phyloP scores from a whole-genome alignment of 2,113 vertebrate genomes.

The Crypturellus undulatus region DNA sequence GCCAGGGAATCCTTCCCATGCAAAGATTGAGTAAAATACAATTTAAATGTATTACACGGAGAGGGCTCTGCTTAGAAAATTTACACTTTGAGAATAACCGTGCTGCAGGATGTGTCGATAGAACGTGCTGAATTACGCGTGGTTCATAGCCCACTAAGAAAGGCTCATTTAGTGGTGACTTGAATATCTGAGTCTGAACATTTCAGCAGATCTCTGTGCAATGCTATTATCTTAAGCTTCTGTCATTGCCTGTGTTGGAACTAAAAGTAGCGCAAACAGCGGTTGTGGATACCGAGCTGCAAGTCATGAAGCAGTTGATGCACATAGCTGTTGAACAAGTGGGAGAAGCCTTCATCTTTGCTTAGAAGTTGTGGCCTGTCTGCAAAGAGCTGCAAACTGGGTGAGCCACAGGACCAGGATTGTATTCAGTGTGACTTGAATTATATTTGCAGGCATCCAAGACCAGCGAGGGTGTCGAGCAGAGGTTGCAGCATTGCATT shows the following conservation, averaged over 20 bases:
- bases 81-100: background rate
- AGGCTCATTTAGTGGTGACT: background rate
- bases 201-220: background rate
- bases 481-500: background rate
- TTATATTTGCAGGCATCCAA: background rate
- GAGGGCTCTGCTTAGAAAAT: background rate
- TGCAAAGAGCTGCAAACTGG: background rate
- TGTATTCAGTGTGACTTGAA: background rate
- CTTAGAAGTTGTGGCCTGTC: background rate
- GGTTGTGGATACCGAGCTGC: constrained; percentile 4
- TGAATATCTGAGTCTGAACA: background rate
- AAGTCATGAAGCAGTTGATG: constrained; percentile 26
- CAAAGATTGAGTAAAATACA: background rate
- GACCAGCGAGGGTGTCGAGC: background rate
- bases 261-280: background rate
- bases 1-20: background rate
- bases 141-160: background rate
- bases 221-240: background rate
- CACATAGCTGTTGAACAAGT: background rate
- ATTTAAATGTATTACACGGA: background rate
- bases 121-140: background rate
- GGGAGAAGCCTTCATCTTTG: background rate
- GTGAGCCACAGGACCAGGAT: background rate
- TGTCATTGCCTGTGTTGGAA: background rate
- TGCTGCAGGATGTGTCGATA: background rate